Conservation (phyloP, 64 coral and sea anemone species). For the Hydrozoanthus tunicans region DNA sequence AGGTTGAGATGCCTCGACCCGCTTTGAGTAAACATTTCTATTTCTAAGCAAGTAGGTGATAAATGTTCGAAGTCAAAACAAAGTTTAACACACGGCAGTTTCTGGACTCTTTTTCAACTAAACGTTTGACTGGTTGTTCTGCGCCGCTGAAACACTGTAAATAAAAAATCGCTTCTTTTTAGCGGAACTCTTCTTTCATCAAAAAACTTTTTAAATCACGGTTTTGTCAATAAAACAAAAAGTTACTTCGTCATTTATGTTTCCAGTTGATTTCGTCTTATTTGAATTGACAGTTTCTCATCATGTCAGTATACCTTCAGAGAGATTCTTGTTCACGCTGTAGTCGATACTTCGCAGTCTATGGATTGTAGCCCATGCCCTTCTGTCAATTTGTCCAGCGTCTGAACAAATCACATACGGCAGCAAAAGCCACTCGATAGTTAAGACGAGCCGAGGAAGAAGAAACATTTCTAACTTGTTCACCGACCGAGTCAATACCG, state of each 20-base stretch:
- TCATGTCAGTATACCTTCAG: conserved; percentile 19
- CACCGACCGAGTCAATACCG: not conserved
- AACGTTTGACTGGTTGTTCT: too few relatives aligned
- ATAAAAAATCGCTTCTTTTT: not conserved
- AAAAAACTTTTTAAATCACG: conserved; percentile 22
- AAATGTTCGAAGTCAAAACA: not conserved
- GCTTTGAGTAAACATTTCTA: not conserved
- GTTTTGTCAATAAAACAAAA: conserved; percentile 38
- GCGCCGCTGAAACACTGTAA: too few relatives aligned
- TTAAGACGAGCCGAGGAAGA: not conserved
- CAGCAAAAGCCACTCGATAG: conserved; percentile 2
- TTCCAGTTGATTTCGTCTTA: not conserved
- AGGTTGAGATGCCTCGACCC: not conserved
- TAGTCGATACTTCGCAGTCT: conserved; percentile 17
- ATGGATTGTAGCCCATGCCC: not conserved
- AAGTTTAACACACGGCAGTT: not conserved
- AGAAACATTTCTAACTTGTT: conserved; percentile 18
- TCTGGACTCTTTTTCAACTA: too few relatives aligned
- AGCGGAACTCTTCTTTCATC: not conserved
- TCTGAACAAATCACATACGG: not conserved
- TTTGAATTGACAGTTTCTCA: conserved; percentile 13
- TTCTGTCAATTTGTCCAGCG: not conserved
- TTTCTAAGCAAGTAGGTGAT: not conserved
- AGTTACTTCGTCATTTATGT: not conserved
- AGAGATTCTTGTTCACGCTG: not conserved